Evolutionary conservation across 2,113 vertebrate genomes (phyloP).

Genomic region (Grus americana): DNA sequence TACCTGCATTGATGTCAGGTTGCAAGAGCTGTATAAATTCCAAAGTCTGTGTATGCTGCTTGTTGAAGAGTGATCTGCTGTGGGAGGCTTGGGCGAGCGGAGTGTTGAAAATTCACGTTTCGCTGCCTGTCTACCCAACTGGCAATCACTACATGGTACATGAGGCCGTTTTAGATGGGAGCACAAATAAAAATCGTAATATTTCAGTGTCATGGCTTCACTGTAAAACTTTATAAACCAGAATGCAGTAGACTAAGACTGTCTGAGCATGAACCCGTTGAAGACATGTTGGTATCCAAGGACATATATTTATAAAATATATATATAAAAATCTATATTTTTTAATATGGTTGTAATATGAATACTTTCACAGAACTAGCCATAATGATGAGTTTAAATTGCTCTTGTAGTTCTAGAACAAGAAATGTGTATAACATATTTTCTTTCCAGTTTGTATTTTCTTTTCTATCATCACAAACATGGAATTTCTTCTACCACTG

Average conservation of each 20-base stretch:
- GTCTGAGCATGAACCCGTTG: neutral
- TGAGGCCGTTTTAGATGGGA: neutral
- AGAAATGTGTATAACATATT: neutral
- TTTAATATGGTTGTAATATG: neutral
- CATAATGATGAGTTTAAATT: neutral
- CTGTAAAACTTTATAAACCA: neutral
- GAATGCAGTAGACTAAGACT: neutral
- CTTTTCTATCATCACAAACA: rapidly evolving
- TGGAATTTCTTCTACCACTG: neutral
- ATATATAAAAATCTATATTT: neutral
- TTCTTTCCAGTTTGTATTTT: neutral
- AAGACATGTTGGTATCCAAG: neutral
- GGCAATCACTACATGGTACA: neutral
- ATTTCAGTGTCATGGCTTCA: neutral
- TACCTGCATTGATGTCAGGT: neutral
- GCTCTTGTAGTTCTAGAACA: neutral
- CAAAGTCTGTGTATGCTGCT: neutral
- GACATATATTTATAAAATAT: neutral
- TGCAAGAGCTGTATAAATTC: neutral
- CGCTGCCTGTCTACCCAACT: neutral
- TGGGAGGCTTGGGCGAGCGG: neutral
- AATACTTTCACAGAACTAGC: neutral
- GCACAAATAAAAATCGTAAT: neutral
- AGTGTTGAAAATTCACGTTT: neutral
- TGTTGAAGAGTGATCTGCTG: neutral